Percentiles rank a stretch among this genome's conserved stretches.
Conservation (phyloP, 23 tunicate species). For the Corella eumyota region DNA sequence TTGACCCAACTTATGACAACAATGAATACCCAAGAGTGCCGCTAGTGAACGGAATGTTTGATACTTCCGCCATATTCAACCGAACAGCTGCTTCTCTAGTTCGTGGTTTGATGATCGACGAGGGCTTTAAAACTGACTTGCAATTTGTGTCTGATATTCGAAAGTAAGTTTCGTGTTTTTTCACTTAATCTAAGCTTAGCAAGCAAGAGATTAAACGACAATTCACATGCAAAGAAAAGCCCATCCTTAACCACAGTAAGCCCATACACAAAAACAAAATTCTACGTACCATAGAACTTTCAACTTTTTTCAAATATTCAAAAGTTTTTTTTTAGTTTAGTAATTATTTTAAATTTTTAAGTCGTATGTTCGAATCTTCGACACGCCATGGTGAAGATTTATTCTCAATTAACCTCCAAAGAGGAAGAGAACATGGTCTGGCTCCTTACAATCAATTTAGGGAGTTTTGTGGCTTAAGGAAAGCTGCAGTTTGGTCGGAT, state of each 20-base stretch:
- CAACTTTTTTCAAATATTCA: too few species aligned
- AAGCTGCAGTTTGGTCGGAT: constrained; percentile 31
- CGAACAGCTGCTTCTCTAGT: constrained; percentile 23
- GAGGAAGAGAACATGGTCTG: constrained; percentile 77
- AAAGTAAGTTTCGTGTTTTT: too few species aligned
- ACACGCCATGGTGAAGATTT: constrained; percentile 40
- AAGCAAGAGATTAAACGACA: too few species aligned
- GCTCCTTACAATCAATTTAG: constrained; percentile 64
- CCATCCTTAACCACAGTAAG: too few species aligned
- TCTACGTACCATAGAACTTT: too few species aligned
- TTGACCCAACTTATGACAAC: constrained; percentile 9
- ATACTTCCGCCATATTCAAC: constrained; percentile 11
- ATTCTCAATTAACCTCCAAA: constrained; percentile 57
- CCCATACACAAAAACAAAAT: too few species aligned
- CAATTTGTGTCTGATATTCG: constrained; percentile 18
- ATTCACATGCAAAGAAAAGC: too few species aligned
- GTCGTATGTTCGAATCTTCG: constrained; percentile 48
- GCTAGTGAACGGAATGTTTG: constrained; percentile 7
- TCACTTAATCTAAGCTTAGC: too few species aligned
- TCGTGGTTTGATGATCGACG: constrained; percentile 43
- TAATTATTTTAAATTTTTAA: neutral
- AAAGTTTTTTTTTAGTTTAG: too few species aligned
- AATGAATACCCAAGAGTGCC: constrained; percentile 4
- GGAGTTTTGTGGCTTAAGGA: constrained; percentile 47
- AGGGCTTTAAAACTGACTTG: constrained; percentile 26